These are phyloP conservation scores for Vultur gryphus DNA, from an alignment of 2,797 vertebrate species.

Conservation along the genomic window DNA sequence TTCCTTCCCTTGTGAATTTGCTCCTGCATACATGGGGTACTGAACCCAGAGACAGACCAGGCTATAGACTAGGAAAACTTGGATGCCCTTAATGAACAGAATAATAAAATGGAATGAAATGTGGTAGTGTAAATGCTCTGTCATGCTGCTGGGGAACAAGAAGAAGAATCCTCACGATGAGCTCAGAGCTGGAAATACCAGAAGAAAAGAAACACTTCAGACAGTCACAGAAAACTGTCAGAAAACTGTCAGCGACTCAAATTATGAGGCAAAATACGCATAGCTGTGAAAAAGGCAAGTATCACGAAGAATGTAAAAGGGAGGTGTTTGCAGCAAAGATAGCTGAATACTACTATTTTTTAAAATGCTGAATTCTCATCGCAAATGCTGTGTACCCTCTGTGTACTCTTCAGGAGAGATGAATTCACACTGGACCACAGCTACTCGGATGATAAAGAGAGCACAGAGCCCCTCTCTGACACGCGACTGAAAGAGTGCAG, in stretches of 20 bases:
- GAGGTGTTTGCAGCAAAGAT: not conserved
- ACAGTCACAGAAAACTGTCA: not conserved
- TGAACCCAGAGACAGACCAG: not conserved
- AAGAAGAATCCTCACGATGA: not conserved
- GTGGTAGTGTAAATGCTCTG: not conserved
- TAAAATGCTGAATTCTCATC: not conserved
- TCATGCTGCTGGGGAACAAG: not conserved
- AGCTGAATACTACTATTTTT: not conserved
- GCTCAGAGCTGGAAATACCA: not conserved
- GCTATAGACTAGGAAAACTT: not conserved
- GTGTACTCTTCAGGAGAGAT: not conserved
- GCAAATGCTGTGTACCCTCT: not conserved
- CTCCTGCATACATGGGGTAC: not conserved
- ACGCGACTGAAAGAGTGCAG: not conserved
- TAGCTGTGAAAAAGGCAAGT: not conserved
- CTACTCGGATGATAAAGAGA: not conserved
- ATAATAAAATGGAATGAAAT: not conserved
- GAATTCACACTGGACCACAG: not conserved
- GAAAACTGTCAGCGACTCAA: not conserved
- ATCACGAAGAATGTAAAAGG: not conserved
- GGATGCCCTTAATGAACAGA: not conserved
- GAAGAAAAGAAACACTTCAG: not conserved
- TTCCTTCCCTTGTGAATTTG: not conserved
- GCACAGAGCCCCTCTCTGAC: not conserved
- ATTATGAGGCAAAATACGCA: not conserved